Evolutionary conservation across 1,140 invertebrate genomes (phyloP).

Genomic region (Harlomillsia oculata): DNA sequence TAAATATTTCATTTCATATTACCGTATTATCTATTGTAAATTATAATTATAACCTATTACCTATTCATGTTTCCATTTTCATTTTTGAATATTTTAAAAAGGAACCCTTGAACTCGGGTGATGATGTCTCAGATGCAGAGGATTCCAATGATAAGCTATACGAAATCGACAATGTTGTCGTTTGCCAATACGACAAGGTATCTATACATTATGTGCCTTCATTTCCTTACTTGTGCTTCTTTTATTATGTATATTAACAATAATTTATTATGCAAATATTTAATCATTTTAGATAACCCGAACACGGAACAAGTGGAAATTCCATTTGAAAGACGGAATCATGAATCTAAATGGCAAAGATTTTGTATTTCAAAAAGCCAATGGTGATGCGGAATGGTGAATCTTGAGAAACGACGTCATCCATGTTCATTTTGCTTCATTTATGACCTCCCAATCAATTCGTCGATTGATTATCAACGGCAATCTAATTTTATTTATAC

Average conservation of each 20-base stretch:
- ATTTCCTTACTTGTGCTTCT: neutral
- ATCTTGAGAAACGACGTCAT: neutral
- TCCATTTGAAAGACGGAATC: conserved; percentile 98
- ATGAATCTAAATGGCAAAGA: conserved; percentile 98
- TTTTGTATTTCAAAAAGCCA: conserved; percentile 97
- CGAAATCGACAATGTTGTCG: conserved; percentile 97
- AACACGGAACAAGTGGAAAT: conserved; percentile 98
- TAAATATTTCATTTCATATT: neutral
- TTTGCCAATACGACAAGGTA: conserved; percentile 98
- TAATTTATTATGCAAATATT: neutral
- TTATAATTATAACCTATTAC: neutral
- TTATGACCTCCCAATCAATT: too few species aligned
- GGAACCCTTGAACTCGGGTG: conserved; percentile 90
- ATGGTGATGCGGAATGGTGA: conserved; percentile 98
- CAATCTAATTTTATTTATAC: too few species aligned
- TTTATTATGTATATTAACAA: neutral
- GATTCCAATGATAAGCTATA: conserved; percentile 81
- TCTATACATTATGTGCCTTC: too few species aligned
- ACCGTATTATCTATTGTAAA: neutral
- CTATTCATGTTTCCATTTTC: neutral
- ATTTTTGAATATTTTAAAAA: too few species aligned
- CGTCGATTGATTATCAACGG: too few species aligned
- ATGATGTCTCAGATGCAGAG: conserved; percentile 88
- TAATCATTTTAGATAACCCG: conserved; percentile 69
- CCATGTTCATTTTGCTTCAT: too few species aligned